phyloP scores from a whole-genome alignment of 2,888 invertebrate genomes.

The Trissonchulus latispiculum region DNA sequence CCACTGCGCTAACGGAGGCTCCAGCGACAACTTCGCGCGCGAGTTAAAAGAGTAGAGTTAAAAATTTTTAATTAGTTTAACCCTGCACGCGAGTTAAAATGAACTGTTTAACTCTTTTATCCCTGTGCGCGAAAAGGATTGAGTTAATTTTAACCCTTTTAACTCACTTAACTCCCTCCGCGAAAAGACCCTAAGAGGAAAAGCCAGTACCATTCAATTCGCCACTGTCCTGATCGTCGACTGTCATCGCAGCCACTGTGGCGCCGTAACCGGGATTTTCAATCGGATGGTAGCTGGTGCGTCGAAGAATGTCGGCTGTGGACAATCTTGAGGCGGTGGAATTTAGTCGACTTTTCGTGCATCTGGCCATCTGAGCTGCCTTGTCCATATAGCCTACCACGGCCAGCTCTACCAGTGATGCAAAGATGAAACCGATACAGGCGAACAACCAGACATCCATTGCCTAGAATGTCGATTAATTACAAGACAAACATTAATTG shows the following conservation, averaged over 20 bases:
- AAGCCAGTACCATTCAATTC: no score
- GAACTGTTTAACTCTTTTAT: no score
- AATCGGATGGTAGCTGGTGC: not conserved
- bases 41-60: no score
- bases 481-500: no score
- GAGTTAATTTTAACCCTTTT: no score
- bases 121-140: no score
- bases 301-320: not conserved
- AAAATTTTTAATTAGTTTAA: no score
- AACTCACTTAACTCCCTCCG: no score
- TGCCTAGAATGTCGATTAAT: not conserved
- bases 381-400: conserved; percentile 18
- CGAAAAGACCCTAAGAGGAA: no score
- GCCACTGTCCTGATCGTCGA: not conserved
- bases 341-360: not conserved
- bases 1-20: no score
- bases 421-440: conserved; percentile 12
- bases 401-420: conserved; percentile 13
- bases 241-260: not conserved
- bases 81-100: no score
- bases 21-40: no score
- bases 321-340: not conserved
- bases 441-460: conserved; percentile 17
- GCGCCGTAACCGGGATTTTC: not conserved
- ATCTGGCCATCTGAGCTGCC: not conserved